phyloP scores from a whole-genome alignment of 2,888 invertebrate species.

The Drosophila pseudotalamancana region DNA sequence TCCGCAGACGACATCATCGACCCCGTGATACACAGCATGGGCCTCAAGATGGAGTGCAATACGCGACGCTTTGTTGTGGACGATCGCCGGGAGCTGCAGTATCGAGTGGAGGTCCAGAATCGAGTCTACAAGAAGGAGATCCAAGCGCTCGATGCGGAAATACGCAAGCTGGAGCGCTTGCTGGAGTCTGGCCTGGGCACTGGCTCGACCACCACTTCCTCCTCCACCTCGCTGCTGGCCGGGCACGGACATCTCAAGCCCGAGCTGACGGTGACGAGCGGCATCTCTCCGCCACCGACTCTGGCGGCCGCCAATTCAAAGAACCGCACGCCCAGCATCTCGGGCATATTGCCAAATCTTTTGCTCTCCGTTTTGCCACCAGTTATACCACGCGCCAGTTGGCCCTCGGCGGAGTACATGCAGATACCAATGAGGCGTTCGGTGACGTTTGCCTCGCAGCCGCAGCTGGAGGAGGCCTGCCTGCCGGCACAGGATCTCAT shows the following conservation, averaged over 20 bases:
- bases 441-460: conserved; percentile 88
- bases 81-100: conserved; percentile 92
- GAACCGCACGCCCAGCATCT: conserved; percentile 87
- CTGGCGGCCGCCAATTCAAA: conserved; percentile 56
- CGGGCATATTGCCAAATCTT: conserved; percentile 89
- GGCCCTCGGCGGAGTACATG: conserved; percentile 90
- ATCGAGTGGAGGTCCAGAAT: conserved; percentile 95
- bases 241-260: conserved; percentile 77
- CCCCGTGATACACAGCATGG: conserved; percentile 94
- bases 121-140: conserved; percentile 94
- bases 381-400: conserved; percentile 90
- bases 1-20: conserved; percentile 88
- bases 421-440: conserved; percentile 86
- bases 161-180: conserved; percentile 90
- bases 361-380: conserved; percentile 90
- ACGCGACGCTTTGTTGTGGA: conserved; percentile 93
- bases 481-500: conserved; percentile 87
- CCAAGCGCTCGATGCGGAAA: conserved; percentile 91
- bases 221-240: conserved; percentile 81
- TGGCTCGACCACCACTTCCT: conserved; percentile 85
- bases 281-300: conserved; percentile 59
- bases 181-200: conserved; percentile 86
- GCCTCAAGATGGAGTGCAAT: conserved; percentile 94
- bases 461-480: conserved; percentile 86
- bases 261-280: conserved; percentile 81